These are phyloP conservation scores for Hecatera dysodea DNA, from an alignment of 2,888 invertebrate genomes.

Conservation along the genomic window DNA sequence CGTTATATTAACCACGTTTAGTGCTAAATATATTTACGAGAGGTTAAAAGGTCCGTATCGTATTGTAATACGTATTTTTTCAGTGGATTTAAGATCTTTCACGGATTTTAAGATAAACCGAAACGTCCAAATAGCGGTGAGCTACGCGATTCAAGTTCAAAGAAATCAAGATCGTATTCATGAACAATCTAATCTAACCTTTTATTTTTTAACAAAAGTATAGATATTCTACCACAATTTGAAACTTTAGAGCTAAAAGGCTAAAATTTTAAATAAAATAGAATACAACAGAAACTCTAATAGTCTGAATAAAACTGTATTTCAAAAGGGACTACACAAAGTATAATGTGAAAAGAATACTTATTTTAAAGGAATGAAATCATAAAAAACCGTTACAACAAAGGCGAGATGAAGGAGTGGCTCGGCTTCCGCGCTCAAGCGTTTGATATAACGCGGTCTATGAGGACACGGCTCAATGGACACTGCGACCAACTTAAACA, in stretches of 20 bases:
- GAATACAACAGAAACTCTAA: constrained; percentile 14
- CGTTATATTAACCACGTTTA: constrained; percentile 40
- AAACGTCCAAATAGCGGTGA: background rate
- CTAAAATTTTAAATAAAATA: constrained; percentile 7
- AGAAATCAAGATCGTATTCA: background rate
- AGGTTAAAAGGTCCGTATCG: constrained; percentile 10
- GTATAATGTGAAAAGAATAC: constrained; percentile 50
- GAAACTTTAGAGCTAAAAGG: constrained; percentile 18
- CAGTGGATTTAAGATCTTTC: background rate
- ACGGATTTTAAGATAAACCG: background rate
- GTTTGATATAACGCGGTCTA: constrained; percentile 58
- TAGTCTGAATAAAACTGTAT: constrained; percentile 34
- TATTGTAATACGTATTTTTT: background rate
- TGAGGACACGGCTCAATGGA: constrained; percentile 61
- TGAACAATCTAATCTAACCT: background rate
- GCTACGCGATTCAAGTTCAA: background rate
- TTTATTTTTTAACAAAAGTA: constrained; percentile 6
- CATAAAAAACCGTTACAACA: constrained; percentile 55
- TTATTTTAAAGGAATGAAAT: constrained; percentile 39
- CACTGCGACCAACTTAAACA: constrained; percentile 66
- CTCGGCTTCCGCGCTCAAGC: constrained; percentile 49
- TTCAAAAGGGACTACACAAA: constrained; percentile 35
- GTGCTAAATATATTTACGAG: constrained; percentile 28
- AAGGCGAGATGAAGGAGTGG: constrained; percentile 50
- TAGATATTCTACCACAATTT: constrained; percentile 1